Evolutionary conservation across 2,797 vertebrate genomes (phyloP), one percentile per base, ranked within the genome.

Genomic region (Fratercula arctica): DNA sequence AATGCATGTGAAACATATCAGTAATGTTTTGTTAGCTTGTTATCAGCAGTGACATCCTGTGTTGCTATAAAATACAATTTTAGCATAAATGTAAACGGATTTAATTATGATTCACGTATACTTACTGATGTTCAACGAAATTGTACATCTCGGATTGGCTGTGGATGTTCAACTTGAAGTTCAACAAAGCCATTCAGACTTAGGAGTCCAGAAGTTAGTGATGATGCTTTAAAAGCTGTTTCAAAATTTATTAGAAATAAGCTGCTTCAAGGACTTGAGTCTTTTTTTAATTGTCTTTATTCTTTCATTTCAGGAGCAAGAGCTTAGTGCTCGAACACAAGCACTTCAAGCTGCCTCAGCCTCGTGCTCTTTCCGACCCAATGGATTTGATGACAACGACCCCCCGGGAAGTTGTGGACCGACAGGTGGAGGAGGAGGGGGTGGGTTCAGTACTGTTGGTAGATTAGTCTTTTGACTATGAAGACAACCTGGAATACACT

Each of bases 391-490:
- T 96, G 99, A 99, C 98, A 99, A 99, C 28, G 99, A 99, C 93
- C 99, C 99, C 66, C 99, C 99, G 0, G 99, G 99, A 93, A 99
- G 99, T 93, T 99, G 99, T 48, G 99, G 99, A 39, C 99, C 99
- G 31, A 98, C 99, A 51, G 99, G 99, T 39, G 99, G 99, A 63
- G 99, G 98, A 46, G 98, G 99, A 13, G 99, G 99, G 29, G 98
- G 99, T 59, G 99, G 99, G 72, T 99, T 99, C 97, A 99, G 98
- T 96, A 99, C 99, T 31, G 98, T 99, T 80, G 99, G 99, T 93
- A 98, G 99, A 97, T 98, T 99, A 91, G 99, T 99, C 87, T 99
- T 99, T 97, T 99, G 98, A 99, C 93, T 48, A 51, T 31, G 92
- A 96, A 88, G 75, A 96, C 39, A 51, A 53, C 94, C 89, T 95